Evolutionary conservation across 2,888 invertebrate genomes (phyloP), one percentile per base, ranked within the genome.

Genomic region (Drepana falcataria): DNA sequence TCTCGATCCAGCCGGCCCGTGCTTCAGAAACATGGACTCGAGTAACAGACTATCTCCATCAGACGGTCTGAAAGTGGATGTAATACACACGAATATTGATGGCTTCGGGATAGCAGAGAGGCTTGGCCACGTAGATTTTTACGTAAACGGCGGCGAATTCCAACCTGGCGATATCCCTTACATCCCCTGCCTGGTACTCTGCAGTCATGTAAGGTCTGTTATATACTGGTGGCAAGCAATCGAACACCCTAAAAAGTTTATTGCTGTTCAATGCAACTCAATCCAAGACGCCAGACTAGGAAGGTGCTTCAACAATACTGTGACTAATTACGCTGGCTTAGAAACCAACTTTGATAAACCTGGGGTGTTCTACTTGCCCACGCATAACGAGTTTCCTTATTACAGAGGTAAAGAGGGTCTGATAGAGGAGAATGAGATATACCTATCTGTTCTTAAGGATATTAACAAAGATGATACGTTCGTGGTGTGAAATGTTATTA

Each of bases 221-320:
- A 2, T 89, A 0, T 90, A 89, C 49, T 89, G 85, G 85, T 90
- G 90, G 90, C 79, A 81, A 44, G 86, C 89, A 0, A 34, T 91
- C 0, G 84, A 88, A n/a, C 77, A 90, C 47, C 87, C 90, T 0
- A 87, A 81, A 53, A 84, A 83, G 55, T 91, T 91, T 47, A 83
- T 90, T 0, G 85, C 67, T 0, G 55, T 86, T 0, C 71, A 81
- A 59, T 91, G 91, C 41, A 68, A 85, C 35, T 76, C 81, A 0
- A 74, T 90, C 0, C 87, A 90, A 60, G 83, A 85, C 1, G 91
- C 91, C 0, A 71, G 90, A 7, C 73, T 80, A 1, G 82, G 87
- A 0, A 78, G 79, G 1, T 91, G 91, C 53, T 88, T 70, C 5
- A 85, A 87, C 48, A 82, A 72, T 53, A 69, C 81, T 0, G 69